These are phyloP conservation scores for Leptonema lineaticorne DNA, from an alignment of 1,140 invertebrate species.

Conservation along the genomic window DNA sequence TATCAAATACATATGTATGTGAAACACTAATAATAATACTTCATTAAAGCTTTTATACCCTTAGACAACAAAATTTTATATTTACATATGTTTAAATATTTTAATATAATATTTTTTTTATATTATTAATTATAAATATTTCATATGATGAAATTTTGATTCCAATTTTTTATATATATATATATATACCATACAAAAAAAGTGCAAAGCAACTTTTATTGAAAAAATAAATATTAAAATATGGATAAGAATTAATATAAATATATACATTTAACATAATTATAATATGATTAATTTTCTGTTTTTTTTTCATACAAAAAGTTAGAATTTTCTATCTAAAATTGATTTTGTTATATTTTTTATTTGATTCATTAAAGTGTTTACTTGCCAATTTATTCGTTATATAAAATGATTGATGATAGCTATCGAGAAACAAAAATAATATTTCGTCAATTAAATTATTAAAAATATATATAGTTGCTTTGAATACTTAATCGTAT, in stretches of 20 bases:
- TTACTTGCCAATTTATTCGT: too few species aligned
- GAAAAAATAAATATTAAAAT: background rate
- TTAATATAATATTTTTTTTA: background rate
- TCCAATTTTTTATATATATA: background rate
- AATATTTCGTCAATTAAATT: too few species aligned
- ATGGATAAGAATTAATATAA: background rate
- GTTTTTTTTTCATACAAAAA: too few species aligned
- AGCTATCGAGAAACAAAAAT: too few species aligned
- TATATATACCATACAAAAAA: background rate
- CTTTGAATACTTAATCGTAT: too few species aligned
- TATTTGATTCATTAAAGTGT: too few species aligned
- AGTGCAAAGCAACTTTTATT: background rate
- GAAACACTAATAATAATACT: constrained; percentile 16
- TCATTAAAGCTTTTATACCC: constrained; percentile 29
- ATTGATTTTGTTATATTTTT: too few species aligned
- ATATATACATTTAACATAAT: background rate
- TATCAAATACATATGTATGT: too few species aligned
- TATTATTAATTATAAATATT: background rate
- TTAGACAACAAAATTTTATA: constrained; percentile 10
- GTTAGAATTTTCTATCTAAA: too few species aligned
- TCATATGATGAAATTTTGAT: background rate
- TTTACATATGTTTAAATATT: constrained; percentile 16
- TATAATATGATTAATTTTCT: background rate
- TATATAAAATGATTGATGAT: too few species aligned
- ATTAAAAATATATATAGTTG: too few species aligned